These are phyloP conservation scores for Scyliorhinus canicula DNA, from an alignment of 2,797 vertebrate genomes.

Conservation along the genomic window DNA sequence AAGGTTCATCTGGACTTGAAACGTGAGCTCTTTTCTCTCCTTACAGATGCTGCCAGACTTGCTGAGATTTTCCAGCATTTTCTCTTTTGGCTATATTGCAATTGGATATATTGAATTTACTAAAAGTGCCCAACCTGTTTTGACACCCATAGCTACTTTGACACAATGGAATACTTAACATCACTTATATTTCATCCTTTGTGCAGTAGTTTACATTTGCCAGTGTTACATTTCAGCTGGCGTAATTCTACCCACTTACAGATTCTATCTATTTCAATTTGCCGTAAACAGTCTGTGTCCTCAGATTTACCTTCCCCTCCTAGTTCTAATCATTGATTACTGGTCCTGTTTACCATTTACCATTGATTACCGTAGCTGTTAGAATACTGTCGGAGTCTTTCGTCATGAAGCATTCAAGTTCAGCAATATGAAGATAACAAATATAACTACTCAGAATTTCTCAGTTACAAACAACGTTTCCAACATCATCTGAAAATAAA, in stretches of 20 bases:
- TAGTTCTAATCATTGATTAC: not conserved
- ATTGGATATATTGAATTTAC: not conserved
- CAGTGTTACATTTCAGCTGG: not conserved
- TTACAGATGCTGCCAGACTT: too few relatives aligned
- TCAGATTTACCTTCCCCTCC: not conserved
- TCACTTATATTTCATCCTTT: not conserved
- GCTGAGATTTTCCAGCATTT: too few relatives aligned
- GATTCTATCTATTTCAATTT: not conserved
- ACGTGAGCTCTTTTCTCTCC: too few relatives aligned
- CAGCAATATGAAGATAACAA: not conserved
- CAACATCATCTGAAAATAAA: not conserved
- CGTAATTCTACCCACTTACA: not conserved
- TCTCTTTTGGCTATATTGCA: too few relatives aligned
- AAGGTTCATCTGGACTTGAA: too few relatives aligned
- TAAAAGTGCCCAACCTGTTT: not conserved
- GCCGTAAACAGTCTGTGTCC: not conserved
- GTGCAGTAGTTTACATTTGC: not conserved
- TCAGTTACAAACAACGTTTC: not conserved
- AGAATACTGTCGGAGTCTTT: not conserved
- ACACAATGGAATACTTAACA: not conserved
- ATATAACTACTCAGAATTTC: conserved; percentile 1
- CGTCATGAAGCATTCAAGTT: not conserved
- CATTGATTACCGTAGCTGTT: not conserved
- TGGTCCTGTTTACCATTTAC: not conserved
- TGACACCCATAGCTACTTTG: not conserved